These are phyloP conservation scores for Drosophila nigricruria DNA, from an alignment of 2,888 invertebrate species.

Conservation along the genomic window DNA sequence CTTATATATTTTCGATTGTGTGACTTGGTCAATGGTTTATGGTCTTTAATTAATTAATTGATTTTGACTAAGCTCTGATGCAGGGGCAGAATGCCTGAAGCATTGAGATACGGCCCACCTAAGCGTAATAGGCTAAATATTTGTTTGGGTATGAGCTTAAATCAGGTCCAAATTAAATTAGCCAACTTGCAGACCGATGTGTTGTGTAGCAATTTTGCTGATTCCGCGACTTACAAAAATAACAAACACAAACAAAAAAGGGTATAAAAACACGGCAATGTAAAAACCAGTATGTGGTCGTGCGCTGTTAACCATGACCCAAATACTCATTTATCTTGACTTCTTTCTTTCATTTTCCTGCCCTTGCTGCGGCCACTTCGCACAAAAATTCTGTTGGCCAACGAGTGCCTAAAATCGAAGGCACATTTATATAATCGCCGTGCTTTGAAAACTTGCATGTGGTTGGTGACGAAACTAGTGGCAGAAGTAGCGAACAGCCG, in stretches of 20 bases:
- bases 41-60: constrained; percentile 34
- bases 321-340: constrained; percentile 77
- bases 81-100: constrained; percentile 15
- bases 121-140: not conserved
- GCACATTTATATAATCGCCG: constrained; percentile 48
- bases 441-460: constrained; percentile 19
- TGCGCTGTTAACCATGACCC: constrained; percentile 75
- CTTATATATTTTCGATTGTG: constrained; percentile 66
- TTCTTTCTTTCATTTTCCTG: constrained; percentile 50
- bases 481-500: constrained; percentile 3
- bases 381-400: constrained; percentile 69
- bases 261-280: constrained; percentile 6
- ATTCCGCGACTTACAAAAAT: constrained; percentile 25
- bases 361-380: constrained; percentile 18
- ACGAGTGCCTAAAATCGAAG: constrained; percentile 17
- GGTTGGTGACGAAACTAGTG: constrained; percentile 58
- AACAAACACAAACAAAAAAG: constrained; percentile 7
- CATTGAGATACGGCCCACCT: not conserved
- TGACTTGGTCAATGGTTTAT: not conserved
- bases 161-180: constrained; percentile 69
- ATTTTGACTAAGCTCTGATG: constrained; percentile 23
- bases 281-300: constrained; percentile 70
- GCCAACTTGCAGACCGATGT: constrained; percentile 57
- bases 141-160: constrained; percentile 16
- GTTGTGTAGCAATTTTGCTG: constrained; percentile 23